phyloP scores from a whole-genome alignment of 2,113 vertebrate genomes.

The Syngnathus floridae region DNA sequence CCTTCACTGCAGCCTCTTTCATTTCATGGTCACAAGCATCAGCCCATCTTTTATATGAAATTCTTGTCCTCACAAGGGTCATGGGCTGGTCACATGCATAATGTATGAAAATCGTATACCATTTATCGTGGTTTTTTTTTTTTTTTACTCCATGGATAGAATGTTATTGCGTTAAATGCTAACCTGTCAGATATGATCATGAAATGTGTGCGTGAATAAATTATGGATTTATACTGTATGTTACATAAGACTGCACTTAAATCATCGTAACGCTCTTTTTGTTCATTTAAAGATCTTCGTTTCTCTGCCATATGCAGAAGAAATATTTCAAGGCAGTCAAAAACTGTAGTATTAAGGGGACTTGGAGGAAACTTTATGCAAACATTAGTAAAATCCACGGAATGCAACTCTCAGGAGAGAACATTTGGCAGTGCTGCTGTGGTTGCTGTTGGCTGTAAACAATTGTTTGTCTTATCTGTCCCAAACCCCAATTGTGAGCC shows the following conservation, averaged over 20 bases:
- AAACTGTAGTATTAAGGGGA: constrained; percentile 12
- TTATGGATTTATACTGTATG: constrained; percentile 5
- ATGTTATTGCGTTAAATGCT: background rate
- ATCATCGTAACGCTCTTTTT: constrained; percentile 11
- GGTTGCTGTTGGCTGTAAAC: constrained; percentile 36
- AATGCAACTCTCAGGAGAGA: constrained; percentile 42
- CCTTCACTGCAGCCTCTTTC: no score
- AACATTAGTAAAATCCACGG: constrained; percentile 41
- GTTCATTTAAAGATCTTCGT: constrained; percentile 7
- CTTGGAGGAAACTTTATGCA: constrained; percentile 34
- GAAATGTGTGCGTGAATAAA: constrained; percentile 21
- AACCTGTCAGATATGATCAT: background rate
- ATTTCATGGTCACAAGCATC: no score
- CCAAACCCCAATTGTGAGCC: constrained; percentile 23
- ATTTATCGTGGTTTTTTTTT: no score
- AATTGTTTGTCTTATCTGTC: constrained; percentile 45
- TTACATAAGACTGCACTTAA: constrained; percentile 11
- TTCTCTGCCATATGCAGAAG: background rate
- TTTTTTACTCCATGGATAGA: background rate
- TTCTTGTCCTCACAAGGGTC: no score
- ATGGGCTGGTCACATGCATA: background rate
- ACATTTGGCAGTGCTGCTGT: constrained; percentile 38
- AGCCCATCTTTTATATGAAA: no score
- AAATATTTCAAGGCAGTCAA: background rate
- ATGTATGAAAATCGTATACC: background rate